Evolutionary conservation across 2,113 vertebrate species (phyloP).

Genomic region (Saimiri boliviensis): DNA sequence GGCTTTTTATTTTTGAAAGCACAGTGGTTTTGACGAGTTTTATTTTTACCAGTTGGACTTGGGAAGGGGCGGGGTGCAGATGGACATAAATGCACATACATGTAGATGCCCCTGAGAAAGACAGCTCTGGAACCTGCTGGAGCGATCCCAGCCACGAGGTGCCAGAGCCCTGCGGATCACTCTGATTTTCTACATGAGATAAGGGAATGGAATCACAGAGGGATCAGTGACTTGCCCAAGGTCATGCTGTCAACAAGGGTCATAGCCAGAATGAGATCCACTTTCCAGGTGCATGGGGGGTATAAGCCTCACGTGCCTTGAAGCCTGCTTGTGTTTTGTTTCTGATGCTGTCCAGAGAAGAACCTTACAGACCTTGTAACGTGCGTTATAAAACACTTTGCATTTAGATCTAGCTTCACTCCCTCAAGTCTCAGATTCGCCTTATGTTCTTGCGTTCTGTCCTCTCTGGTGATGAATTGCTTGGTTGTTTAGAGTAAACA

Average conservation of each 20-base stretch:
- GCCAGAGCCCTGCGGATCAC: not conserved
- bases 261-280: not conserved
- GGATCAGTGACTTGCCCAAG: not conserved
- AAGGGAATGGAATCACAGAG: not conserved
- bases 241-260: not conserved
- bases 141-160: not conserved
- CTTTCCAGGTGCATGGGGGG: not conserved
- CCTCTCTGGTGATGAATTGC: not conserved
- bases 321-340: not conserved
- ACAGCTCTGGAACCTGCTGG: not conserved
- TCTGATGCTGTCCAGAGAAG: not conserved
- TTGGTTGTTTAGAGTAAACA: not conserved
- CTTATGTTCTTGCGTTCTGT: not conserved
- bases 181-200: not conserved
- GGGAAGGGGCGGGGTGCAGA: not conserved
- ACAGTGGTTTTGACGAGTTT: not conserved
- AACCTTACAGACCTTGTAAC: not conserved
- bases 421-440: not conserved
- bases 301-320: not conserved
- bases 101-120: not conserved
- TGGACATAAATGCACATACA: fast-evolving
- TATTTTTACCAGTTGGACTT: not conserved
- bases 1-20: not conserved
- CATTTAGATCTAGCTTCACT: not conserved
- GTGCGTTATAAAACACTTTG: too few species aligned